Base-by-base conservation (phyloP, 2,888 invertebrate species). In the Terebella lapidaria region DNA sequence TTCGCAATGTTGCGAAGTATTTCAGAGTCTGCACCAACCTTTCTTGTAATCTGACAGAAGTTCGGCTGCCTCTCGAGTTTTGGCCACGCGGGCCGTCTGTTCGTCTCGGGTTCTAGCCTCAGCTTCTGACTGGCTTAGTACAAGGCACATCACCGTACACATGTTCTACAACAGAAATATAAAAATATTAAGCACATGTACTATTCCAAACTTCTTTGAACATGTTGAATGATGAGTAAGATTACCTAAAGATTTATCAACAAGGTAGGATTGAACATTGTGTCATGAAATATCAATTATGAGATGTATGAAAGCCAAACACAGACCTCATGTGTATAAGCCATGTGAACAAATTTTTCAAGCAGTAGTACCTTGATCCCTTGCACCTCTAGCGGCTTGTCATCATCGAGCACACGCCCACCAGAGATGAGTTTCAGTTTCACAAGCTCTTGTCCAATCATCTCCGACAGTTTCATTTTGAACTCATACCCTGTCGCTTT, bases 51-150 rank as follows among this genome's bases (percentile, higher is more conserved):
- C 63, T 1, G 81, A 75, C 56, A 82, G 67, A 10, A 80, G 67
- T 63, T 81, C 77, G 22, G 79, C 78, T 51, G 77, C 77, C 59
- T 74, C 68, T 56, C 74, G 63, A 18, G 75, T 73, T 54, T 70
- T 70, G 54, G 67, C 66, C 18, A 78, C 66, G 27, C 70, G 67
- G 10, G 61, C 54, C 1, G 63, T 56, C n/a, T 73, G 60, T 4
- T 70, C 67, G 35, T 76, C 70, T 35, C 71, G 63, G n/a, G 59
- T 51, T 15, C 64, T 64, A 3, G 72, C 70, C 29, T 73, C 72
- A 1, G 67, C 67, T 60, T 77, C 74, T 2, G 71, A 65, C 5
- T 70, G 63, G 4, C 68, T 65, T 54, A 77, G 65, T 28, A 68
- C 66, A 22, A 79, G 61, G 0, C 67, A 75, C 72, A 79, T 70